These are phyloP conservation scores for Lethrus apterus DNA, from an alignment of 1,140 invertebrate species.

Conservation along the genomic window DNA sequence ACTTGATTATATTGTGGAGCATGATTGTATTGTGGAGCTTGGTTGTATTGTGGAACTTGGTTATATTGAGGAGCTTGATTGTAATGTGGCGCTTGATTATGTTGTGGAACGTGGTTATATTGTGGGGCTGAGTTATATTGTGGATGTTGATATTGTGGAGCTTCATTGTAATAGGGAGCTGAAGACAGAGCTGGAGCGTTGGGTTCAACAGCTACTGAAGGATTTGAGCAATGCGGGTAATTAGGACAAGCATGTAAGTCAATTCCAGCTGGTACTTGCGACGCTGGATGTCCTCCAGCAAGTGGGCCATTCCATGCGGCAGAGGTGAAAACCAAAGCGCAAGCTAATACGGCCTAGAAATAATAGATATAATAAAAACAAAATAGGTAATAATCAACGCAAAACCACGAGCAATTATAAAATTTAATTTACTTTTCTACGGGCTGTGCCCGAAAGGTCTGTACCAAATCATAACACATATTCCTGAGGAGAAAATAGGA, in stretches of 20 bases:
- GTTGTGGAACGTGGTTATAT: constrained; percentile 18
- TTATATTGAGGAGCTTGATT: constrained; percentile 17
- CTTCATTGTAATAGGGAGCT: constrained; percentile 8
- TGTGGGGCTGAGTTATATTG: constrained; percentile 15
- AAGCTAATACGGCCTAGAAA: constrained; percentile 33
- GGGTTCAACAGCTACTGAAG: constrained; percentile 34
- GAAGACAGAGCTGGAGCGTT: constrained; percentile 17
- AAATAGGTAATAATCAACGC: no score
- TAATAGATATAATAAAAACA: no score
- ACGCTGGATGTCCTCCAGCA: constrained; percentile 36
- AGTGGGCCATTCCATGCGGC: constrained; percentile 36
- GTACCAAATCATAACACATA: no score
- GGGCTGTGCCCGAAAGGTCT: no score
- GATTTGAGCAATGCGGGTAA: constrained; percentile 39
- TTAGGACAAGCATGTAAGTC: constrained; percentile 40
- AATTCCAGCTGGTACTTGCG: constrained; percentile 38
- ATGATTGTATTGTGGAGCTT: background rate
- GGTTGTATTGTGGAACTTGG: constrained; percentile 4
- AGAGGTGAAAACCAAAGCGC: constrained; percentile 25
- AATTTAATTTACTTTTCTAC: no score
- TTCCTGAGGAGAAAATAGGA: no score
- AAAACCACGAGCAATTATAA: no score
- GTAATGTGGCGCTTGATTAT: no score
- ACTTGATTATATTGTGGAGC: constrained; percentile 4
- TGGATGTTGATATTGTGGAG: background rate